These are phyloP conservation scores for Isoperla grammatica DNA, from an alignment of 2,888 invertebrate genomes.

Conservation along the genomic window DNA sequence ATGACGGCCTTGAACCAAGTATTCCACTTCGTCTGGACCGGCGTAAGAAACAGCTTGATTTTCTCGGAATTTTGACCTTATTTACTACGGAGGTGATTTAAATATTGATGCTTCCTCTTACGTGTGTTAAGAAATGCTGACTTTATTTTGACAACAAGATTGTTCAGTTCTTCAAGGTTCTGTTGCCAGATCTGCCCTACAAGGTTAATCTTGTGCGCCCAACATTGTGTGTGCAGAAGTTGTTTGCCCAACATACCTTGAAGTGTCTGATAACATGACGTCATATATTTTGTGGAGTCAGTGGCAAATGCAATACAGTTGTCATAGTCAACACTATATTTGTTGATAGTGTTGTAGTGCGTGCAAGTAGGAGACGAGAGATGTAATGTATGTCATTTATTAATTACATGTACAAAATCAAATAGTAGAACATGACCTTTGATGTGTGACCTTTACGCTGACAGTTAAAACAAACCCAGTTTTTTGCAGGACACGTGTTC, in stretches of 20 bases:
- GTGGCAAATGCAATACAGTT: constrained; percentile 3
- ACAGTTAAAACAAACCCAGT: no score
- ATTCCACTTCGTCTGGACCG: constrained; percentile 20
- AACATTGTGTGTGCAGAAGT: constrained; percentile 11
- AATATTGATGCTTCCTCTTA: constrained; percentile 14
- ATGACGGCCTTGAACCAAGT: constrained; percentile 19
- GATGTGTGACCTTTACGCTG: no score
- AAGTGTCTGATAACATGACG: background rate
- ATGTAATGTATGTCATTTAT: no score
- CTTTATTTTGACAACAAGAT: constrained; percentile 9
- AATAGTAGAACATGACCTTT: no score
- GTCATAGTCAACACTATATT: constrained; percentile 4
- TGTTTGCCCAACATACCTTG: background rate
- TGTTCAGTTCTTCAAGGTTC: constrained; percentile 15
- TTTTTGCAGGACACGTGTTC: no score
- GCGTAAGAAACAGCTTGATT: constrained; percentile 19
- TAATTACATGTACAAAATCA: no score
- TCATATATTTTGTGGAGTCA: constrained; percentile 20
- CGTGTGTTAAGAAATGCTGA: constrained; percentile 22
- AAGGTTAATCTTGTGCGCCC: constrained; percentile 17
- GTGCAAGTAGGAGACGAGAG: no score
- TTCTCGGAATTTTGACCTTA: constrained; percentile 2
- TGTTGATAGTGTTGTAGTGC: constrained; percentile 10
- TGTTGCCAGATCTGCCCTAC: constrained; percentile 6
- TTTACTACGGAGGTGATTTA: background rate